Percentiles rank a stretch among this genome's conserved stretches.
Evolutionary conservation across 2,113 vertebrate species (phyloP).

Genomic region (Ornithorhynchus anatinus): DNA sequence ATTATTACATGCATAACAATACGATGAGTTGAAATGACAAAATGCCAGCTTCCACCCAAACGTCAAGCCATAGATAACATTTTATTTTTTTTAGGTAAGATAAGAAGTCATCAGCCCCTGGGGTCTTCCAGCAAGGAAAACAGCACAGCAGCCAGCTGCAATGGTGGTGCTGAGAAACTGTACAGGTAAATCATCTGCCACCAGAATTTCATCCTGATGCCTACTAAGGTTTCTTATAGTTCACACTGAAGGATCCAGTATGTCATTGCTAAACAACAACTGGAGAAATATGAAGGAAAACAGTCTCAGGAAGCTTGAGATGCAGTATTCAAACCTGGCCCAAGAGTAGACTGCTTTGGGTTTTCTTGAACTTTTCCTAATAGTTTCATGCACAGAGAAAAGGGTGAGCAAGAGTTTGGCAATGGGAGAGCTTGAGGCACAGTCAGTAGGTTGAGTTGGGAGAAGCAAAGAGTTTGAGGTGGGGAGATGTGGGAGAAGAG

Average conservation of each 20-base stretch:
- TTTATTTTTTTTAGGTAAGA: conserved; percentile 43
- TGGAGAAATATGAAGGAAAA: not conserved
- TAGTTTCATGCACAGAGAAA: no score
- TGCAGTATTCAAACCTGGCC: not conserved
- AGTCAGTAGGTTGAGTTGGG: no score
- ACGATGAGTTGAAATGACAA: conserved; percentile 57
- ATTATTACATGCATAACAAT: conserved; percentile 56
- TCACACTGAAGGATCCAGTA: not conserved
- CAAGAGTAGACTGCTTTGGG: conserved; percentile 15
- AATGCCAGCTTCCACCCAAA: conserved; percentile 46
- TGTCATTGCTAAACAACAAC: not conserved
- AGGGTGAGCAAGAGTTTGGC: no score
- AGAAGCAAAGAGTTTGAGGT: no score
- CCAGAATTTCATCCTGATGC: no score
- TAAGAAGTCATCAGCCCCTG: not conserved
- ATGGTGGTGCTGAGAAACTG: no score
- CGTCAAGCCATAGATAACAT: conserved; percentile 53
- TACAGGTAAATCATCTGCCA: no score
- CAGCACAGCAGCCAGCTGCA: not conserved
- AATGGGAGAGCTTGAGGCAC: no score
- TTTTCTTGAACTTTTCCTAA: conserved; percentile 27
- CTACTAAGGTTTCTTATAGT: not conserved
- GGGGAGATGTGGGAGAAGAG: no score
- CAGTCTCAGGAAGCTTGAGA: not conserved
- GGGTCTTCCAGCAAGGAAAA: not conserved